These are phyloP conservation scores for Scylla paramamosain DNA, from an alignment of 1,140 invertebrate genomes.

Conservation along the genomic window DNA sequence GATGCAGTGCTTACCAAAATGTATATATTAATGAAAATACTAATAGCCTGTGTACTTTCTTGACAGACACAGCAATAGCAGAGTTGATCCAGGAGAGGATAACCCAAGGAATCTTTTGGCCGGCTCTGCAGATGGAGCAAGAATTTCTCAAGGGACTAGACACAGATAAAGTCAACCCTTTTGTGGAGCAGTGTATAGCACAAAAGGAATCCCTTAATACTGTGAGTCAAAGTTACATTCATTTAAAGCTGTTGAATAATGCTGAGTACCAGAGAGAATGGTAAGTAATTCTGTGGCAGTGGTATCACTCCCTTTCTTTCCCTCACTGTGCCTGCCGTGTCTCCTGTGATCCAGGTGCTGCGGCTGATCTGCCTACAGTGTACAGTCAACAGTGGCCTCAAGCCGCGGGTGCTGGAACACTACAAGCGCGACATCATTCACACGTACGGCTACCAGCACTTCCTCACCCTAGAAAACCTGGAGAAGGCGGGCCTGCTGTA, in stretches of 20 bases:
- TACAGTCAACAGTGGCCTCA: constrained; percentile 88
- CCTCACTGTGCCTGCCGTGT: too few relatives aligned
- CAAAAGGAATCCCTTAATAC: constrained; percentile 89
- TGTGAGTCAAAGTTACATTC: constrained; percentile 79
- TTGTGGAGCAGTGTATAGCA: constrained; percentile 95
- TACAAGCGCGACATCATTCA: constrained; percentile 96
- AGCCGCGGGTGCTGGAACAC: constrained; percentile 93
- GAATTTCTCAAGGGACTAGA: constrained; percentile 95
- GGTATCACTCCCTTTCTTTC: too few relatives aligned
- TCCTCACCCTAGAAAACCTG: constrained; percentile 91
- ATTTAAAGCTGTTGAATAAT: too few relatives aligned
- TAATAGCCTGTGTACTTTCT: constrained; percentile 59
- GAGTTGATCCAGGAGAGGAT: constrained; percentile 88
- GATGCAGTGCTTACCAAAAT: too few relatives aligned
- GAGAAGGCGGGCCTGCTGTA: constrained; percentile 92
- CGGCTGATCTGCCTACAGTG: constrained; percentile 95
- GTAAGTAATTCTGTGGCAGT: too few relatives aligned
- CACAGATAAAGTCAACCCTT: constrained; percentile 91
- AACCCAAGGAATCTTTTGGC: constrained; percentile 85
- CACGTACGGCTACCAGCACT: constrained; percentile 93
- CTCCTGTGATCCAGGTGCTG: constrained; percentile 83
- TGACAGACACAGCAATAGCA: constrained; percentile 88
- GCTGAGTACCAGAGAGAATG: too few relatives aligned
- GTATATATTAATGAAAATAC: neutral
- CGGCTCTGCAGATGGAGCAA: constrained; percentile 89